phyloP scores from a whole-genome alignment of 1,140 invertebrate genomes.

The Tyrophagus putrescentiae region DNA sequence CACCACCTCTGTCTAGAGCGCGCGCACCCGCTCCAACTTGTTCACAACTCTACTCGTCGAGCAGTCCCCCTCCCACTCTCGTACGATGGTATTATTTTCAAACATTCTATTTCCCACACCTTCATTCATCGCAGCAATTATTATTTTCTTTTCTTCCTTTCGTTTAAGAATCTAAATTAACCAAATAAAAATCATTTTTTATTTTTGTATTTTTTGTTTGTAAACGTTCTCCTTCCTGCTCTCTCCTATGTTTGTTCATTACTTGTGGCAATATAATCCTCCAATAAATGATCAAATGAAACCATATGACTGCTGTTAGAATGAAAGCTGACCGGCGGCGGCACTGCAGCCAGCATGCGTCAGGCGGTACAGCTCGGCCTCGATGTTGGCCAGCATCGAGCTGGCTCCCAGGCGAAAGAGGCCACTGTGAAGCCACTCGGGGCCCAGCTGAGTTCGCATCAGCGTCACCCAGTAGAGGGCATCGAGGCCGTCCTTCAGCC shows the following conservation, averaged over 20 bases:
- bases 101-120: background rate
- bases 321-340: background rate
- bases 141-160: background rate
- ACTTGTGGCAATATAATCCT: constrained; percentile 4
- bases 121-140: background rate
- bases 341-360: background rate
- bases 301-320: too few species aligned
- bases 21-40: too few species aligned
- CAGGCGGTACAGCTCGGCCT: constrained; percentile 41
- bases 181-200: background rate
- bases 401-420: constrained; percentile 92
- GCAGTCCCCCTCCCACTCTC: too few species aligned
- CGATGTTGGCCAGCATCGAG: constrained; percentile 62
- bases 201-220: background rate
- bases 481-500: constrained; percentile 71
- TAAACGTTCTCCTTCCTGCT: too few species aligned
- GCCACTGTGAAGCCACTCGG: constrained; percentile 62
- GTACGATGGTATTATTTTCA: too few species aligned
- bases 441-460: constrained; percentile 66
- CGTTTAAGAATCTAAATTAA: background rate
- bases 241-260: background rate
- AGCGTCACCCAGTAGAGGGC: constrained; percentile 72
- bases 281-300: constrained; percentile 5
- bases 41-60: too few species aligned
- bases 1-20: constrained; percentile 4